Evolutionary conservation across 1,140 invertebrate genomes (phyloP).

Genomic region (Tetranychus cinnabarinus): DNA sequence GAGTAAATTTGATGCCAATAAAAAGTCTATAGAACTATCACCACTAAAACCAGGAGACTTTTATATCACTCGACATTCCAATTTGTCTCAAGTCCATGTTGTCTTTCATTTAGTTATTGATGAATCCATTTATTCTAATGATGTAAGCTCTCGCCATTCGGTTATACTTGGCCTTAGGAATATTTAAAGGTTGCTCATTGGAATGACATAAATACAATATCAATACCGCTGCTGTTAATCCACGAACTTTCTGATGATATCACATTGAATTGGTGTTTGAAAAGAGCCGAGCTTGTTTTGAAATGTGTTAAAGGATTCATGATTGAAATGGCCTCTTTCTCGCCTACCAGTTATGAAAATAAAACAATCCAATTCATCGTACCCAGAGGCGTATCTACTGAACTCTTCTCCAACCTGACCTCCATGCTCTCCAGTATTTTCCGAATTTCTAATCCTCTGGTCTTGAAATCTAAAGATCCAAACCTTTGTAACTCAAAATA

Average conservation of each 20-base stretch:
- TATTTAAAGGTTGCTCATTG: conserved; percentile 79
- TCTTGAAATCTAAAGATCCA: neutral
- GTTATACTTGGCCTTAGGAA: conserved; percentile 75
- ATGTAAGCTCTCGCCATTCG: conserved; percentile 84
- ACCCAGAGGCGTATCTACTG: conserved; percentile 55
- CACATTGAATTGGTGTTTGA: conserved; percentile 85
- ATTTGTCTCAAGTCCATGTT: conserved; percentile 75
- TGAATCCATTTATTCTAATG: conserved; percentile 32
- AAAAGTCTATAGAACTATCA: neutral
- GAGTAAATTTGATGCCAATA: neutral
- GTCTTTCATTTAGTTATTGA: conserved; percentile 81
- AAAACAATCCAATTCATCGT: conserved; percentile 63
- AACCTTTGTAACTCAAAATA: too few relatives aligned
- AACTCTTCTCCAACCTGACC: conserved; percentile 56
- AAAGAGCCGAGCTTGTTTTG: conserved; percentile 80
- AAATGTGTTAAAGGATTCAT: conserved; percentile 99
- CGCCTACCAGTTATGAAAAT: conserved; percentile 55
- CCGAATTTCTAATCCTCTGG: conserved; percentile 59
- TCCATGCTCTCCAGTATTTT: conserved; percentile 72
- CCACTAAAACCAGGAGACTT: conserved; percentile 55
- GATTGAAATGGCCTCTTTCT: conserved; percentile 82
- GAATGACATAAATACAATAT: conserved; percentile 74
- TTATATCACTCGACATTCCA: conserved; percentile 82
- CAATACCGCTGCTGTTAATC: conserved; percentile 67
- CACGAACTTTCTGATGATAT: conserved; percentile 52